Evolutionary conservation across 2,888 invertebrate genomes (phyloP), one percentile per base, ranked within the genome.

Genomic region (Boloria selene): DNA sequence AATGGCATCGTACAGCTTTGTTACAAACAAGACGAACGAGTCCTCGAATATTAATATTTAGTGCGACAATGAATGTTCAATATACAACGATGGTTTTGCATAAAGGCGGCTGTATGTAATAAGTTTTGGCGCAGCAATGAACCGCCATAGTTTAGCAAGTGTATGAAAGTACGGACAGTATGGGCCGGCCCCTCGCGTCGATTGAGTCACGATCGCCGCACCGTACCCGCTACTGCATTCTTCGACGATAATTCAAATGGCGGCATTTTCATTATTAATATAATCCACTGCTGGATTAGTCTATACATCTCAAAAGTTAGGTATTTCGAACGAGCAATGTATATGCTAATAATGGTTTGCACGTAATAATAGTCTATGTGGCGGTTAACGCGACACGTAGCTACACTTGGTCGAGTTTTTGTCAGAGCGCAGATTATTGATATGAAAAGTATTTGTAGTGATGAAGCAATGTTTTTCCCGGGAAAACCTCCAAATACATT

Each of bases 171-270:
- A 78, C 74, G 74, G 69, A 76, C 78, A 74, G 77, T 78, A 77
- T 79, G 78, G 79, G 75, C 77, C 81, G 82, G 82, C 84, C 83
- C 80, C 84, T 81, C 78, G 79, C 80, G 79, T 78, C 78, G 80
- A 83, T 82, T 83, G 85, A 74, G 70, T 86, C 86, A 85, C 85
- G 84, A 84, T 82, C 80, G 68, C 80, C 82, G 84, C 82, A 81
- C 82, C 70, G 76, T 75, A 80, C 80, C 77, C 69, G 44, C 60
- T 51, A 79, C 79, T 77, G 78, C 79, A 82, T 78, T 77, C 75
- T 75, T 73, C 74, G 72, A 73, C 73, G 74, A 79, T 80, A 79
- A 80, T 78, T 76, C 72, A 70, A 70, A 54, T 67, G 70, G 72
- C 72, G 74, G 76, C 74, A 61, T 65, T 67, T 60, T 58, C 66